Percentiles rank a stretch among this genome's conserved stretches.
These are phyloP conservation scores for Eretmochelys imbricata DNA, from an alignment of 2,113 vertebrate genomes.

Conservation along the genomic window DNA sequence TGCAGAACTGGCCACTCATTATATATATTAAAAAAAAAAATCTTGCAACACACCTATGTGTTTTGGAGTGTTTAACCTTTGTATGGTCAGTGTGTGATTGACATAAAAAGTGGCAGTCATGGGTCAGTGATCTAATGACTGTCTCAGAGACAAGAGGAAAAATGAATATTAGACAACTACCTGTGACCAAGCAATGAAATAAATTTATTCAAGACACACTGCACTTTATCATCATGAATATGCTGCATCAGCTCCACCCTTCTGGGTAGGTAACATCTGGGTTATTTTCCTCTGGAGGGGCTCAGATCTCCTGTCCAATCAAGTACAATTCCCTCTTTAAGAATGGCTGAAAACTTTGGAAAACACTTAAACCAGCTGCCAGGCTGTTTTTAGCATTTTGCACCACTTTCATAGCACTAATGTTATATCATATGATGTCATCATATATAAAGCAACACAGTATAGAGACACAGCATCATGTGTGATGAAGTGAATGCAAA, in stretches of 20 bases:
- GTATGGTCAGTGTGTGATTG: fast-evolving
- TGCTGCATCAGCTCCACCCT: background rate
- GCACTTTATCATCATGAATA: fast-evolving
- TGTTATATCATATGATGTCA: background rate
- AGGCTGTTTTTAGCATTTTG: background rate
- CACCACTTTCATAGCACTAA: background rate
- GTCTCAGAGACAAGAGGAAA: background rate
- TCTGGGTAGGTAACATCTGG: fast-evolving
- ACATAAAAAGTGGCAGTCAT: background rate
- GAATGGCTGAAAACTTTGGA: background rate
- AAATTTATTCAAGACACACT: background rate
- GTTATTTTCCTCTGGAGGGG: background rate
- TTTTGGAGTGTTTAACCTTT: background rate
- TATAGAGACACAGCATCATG: background rate
- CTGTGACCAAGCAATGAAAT: background rate
- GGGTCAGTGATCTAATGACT: background rate
- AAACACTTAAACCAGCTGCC: background rate
- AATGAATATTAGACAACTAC: background rate
- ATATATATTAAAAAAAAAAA: background rate
- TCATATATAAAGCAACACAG: background rate
- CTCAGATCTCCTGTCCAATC: background rate
- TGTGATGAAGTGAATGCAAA: background rate
- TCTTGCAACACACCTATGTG: background rate
- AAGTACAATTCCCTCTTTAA: background rate
- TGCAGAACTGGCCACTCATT: background rate